Conservation (phyloP, 35 echinoderm and acorn worm species). For the Stichopus chloronotus region DNA sequence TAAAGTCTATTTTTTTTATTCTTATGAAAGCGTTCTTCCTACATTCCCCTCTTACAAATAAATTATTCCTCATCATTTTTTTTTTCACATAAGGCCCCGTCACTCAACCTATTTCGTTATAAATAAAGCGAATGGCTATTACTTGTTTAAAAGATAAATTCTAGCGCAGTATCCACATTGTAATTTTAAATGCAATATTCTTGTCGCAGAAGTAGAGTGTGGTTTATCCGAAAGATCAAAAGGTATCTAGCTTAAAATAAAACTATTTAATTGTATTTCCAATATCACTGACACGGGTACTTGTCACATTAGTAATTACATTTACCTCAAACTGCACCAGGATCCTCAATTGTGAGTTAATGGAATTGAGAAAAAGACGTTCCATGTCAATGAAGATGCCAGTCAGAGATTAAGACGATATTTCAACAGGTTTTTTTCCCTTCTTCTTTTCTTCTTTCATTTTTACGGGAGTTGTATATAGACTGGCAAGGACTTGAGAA, state of each 20-base stretch:
- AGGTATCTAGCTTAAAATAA: not conserved
- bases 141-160: no score
- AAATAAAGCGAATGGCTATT: no score
- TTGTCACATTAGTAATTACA: constrained; percentile 3
- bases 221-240: not conserved
- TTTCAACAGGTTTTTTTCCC: constrained; percentile 9
- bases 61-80: no score
- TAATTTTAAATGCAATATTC: no score
- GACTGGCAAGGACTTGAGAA: constrained; percentile 8
- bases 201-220: no score
- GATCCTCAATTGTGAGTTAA: constrained; percentile 2
- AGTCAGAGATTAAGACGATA: constrained; percentile 6
- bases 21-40: no score
- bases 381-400: not conserved
- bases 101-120: no score
- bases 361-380: constrained; percentile 21
- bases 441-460: not conserved
- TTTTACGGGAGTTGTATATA: not conserved
- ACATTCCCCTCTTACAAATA: no score
- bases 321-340: constrained; percentile 8
- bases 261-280: constrained; percentile 11
- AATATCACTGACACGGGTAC: not conserved
- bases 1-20: no score
- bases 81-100: no score
- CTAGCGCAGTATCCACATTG: no score